phyloP scores from a whole-genome alignment of 2,113 vertebrate genomes.

The Neolamprologus caudopunctatus region DNA sequence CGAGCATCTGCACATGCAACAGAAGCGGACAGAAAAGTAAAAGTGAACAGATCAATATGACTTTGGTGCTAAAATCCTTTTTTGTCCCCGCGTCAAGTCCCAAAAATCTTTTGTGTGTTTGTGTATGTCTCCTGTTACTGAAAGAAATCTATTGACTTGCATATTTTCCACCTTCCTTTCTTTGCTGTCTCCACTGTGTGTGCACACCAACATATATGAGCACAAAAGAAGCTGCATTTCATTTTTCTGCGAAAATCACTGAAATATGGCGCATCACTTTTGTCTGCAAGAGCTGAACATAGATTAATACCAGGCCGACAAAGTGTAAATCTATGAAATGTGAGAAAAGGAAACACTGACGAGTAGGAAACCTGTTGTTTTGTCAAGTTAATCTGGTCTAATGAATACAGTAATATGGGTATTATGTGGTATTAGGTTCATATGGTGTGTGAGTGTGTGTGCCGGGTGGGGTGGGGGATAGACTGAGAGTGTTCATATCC shows the following conservation, averaged over 20 bases:
- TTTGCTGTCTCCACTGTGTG: background rate
- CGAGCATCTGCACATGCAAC: background rate
- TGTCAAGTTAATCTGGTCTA: background rate
- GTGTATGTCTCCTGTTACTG: background rate
- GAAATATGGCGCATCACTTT: background rate
- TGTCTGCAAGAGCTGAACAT: background rate
- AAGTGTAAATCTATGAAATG: background rate
- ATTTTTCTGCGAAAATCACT: background rate
- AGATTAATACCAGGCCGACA: background rate
- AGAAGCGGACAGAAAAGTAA: background rate
- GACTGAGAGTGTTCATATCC: background rate
- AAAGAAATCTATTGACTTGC: background rate
- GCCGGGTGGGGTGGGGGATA: background rate
- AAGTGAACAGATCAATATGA: background rate
- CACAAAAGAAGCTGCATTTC: background rate
- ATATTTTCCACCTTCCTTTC: background rate
- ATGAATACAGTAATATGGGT: background rate
- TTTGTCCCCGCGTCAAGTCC: background rate
- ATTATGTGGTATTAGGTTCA: background rate
- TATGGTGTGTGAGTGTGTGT: background rate
- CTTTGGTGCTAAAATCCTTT: background rate
- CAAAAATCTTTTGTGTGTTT: background rate
- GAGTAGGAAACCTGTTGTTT: background rate
- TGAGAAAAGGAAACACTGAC: background rate
- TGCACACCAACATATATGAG: background rate